A percentile compares a stretch with the other conserved stretches of the same genome.
These are phyloP conservation scores for Melanocharis versteri DNA, from an alignment of 2,113 vertebrate genomes.

Conservation along the genomic window DNA sequence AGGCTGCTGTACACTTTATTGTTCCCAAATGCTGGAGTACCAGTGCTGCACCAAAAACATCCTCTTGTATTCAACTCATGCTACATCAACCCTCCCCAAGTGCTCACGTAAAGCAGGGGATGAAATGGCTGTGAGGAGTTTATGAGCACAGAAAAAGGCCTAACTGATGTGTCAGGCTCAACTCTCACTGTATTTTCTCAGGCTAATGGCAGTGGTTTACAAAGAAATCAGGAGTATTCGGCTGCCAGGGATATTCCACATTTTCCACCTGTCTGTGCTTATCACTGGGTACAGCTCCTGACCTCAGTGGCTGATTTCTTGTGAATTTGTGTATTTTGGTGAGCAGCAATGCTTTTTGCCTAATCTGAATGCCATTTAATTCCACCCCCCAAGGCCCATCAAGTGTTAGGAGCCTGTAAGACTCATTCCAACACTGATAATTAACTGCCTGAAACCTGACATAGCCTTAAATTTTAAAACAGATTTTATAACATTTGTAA, in stretches of 20 bases:
- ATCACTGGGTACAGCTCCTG: not conserved
- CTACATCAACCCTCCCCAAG: not conserved
- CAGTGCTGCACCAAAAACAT: not conserved
- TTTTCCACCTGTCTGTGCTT: not conserved
- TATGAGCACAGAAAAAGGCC: not conserved
- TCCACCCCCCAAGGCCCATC: not conserved
- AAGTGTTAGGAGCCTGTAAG: not conserved
- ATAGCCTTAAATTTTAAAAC: slow-evolving; percentile 30
- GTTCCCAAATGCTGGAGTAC: not conserved
- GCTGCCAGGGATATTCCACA: not conserved
- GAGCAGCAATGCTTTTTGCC: not conserved
- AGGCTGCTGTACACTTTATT: not conserved
- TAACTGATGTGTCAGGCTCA: not conserved
- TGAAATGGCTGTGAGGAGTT: not conserved
- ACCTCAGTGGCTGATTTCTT: not conserved
- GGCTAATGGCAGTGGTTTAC: not conserved
- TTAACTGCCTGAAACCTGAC: slow-evolving; percentile 49
- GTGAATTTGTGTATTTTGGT: not conserved
- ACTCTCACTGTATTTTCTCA: not conserved
- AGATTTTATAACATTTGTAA: slow-evolving; percentile 45
- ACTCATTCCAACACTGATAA: slow-evolving; percentile 1
- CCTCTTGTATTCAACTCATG: not conserved
- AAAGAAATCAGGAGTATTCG: not conserved
- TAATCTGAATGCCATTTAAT: not conserved
- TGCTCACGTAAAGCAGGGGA: accelerated